A percentile compares a stretch with the other conserved stretches of the same genome.
Conservation (phyloP, 1,140 invertebrate genomes). For the Kradibia gibbosae region DNA sequence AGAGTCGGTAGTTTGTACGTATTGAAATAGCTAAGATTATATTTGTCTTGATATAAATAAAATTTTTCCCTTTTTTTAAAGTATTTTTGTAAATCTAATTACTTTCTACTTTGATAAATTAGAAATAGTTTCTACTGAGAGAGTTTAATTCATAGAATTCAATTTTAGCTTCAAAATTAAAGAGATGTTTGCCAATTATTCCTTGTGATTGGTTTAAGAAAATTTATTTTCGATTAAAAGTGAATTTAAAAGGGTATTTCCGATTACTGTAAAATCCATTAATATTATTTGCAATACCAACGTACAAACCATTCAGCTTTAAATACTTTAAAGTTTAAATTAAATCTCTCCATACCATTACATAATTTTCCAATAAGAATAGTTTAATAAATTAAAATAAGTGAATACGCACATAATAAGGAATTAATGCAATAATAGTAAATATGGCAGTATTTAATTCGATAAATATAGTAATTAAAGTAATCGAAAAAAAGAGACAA, state of each 20-base stretch:
- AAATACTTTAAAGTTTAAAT: too few relatives aligned
- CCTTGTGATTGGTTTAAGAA: neutral
- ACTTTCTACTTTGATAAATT: neutral
- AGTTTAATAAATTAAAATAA: too few relatives aligned
- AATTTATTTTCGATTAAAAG: neutral
- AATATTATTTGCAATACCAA: neutral
- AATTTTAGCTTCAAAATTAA: neutral
- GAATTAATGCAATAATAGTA: neutral
- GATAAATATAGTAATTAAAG: conserved; percentile 2
- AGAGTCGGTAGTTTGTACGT: neutral
- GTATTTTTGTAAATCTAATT: neutral
- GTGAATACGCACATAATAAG: neutral
- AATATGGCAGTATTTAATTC: neutral
- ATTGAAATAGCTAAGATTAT: conserved; percentile 2
- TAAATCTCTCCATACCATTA: too few relatives aligned
- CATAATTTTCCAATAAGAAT: too few relatives aligned
- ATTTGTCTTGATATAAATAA: conserved; percentile 18
- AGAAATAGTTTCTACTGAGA: neutral
- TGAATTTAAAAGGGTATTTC: neutral
- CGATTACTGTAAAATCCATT: neutral
- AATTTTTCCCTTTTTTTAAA: neutral
- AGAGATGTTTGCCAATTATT: neutral
- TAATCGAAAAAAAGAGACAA: neutral
- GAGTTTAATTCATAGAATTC: neutral
- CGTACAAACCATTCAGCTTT: too few relatives aligned